phyloP scores from a whole-genome alignment of 2,113 vertebrate genomes.

The Hylia prasina region DNA sequence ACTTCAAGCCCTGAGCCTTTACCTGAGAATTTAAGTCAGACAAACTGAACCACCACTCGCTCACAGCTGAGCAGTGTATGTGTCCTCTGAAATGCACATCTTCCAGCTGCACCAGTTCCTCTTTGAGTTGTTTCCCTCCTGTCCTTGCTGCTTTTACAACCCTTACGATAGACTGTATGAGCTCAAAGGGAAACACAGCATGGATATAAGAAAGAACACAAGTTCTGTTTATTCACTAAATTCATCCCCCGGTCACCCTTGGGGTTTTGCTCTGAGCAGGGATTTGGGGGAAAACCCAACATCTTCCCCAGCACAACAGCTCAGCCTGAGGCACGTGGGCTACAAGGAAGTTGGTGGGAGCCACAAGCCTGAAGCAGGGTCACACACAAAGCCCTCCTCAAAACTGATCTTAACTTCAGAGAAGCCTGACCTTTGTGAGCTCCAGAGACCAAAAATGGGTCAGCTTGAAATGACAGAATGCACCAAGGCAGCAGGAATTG shows the following conservation, averaged over 20 bases:
- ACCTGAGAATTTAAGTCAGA: not conserved
- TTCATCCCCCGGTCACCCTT: not conserved
- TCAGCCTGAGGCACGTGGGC: fast-evolving
- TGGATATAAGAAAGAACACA: not conserved
- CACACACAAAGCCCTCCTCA: not conserved
- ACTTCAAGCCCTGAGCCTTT: not conserved
- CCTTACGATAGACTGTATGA: not conserved
- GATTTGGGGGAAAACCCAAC: not conserved
- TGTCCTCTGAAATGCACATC: not conserved
- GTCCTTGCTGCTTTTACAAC: not conserved
- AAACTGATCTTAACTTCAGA: not conserved
- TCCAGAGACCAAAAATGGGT: not conserved
- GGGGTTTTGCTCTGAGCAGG: not conserved
- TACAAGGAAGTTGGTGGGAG: not conserved
- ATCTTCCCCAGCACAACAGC: not conserved
- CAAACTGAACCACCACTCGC: not conserved
- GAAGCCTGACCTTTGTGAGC: not conserved
- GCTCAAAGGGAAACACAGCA: not conserved
- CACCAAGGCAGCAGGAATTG: not conserved
- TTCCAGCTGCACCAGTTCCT: not conserved
- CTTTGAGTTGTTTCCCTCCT: not conserved
- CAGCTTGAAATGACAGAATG: not conserved
- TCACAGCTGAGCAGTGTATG: not conserved
- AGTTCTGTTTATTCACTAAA: not conserved
- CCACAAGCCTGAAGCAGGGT: not conserved